Conservation (phyloP, 2,888 invertebrate genomes). For the Actias luna region DNA sequence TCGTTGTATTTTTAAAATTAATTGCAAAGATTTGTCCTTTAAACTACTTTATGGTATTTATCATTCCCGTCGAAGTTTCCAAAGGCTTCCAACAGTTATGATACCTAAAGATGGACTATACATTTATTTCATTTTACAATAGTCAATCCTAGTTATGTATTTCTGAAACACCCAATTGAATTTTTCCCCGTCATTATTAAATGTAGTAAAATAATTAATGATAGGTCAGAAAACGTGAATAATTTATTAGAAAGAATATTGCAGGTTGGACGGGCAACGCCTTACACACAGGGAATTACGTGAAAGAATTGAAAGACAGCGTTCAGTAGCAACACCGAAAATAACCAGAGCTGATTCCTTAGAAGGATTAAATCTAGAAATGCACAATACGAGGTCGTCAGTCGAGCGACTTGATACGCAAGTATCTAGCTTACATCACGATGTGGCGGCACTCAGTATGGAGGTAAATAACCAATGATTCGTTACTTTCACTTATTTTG, state of each 20-base stretch:
- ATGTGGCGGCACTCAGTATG: conserved; percentile 91
- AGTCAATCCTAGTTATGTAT: too few species aligned
- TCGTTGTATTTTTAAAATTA: too few species aligned
- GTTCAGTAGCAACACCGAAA: conserved; percentile 83
- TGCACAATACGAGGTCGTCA: conserved; percentile 74
- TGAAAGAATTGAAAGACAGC: conserved; percentile 85
- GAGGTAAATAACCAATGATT: conserved; percentile 81
- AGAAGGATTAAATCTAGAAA: conserved; percentile 83
- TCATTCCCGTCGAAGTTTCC: too few species aligned
- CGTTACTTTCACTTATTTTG: conserved; percentile 22
- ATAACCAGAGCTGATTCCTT: conserved; percentile 80
- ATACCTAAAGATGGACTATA: too few species aligned
- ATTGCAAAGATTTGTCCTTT: too few species aligned
- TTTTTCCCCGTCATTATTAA: neutral
- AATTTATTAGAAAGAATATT: conserved; percentile 5
- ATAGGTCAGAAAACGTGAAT: neutral
- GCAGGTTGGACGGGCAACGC: conserved; percentile 67
- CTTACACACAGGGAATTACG: conserved; percentile 76
- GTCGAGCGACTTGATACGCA: conserved; percentile 91
- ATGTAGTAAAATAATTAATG: neutral
- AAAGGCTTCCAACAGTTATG: too few species aligned
- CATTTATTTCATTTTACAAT: too few species aligned
- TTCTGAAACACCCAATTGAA: neutral
- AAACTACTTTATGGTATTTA: too few species aligned
- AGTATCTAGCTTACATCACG: conserved; percentile 91